Percentiles rank a stretch among this genome's conserved stretches.
These are phyloP conservation scores for Anguilla rostrata DNA, from an alignment of 2,113 vertebrate genomes.

Conservation along the genomic window DNA sequence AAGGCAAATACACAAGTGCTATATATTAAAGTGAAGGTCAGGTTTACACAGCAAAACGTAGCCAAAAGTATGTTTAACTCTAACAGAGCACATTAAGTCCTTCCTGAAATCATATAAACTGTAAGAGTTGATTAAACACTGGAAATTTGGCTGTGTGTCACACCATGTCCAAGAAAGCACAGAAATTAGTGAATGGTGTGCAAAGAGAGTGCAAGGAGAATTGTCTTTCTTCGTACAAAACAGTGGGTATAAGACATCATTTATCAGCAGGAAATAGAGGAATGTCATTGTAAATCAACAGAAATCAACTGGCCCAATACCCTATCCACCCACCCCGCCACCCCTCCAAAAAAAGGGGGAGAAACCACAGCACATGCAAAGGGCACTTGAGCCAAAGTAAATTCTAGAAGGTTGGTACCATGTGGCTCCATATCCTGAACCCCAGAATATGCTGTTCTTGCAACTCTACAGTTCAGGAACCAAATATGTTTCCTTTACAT, in stretches of 20 bases:
- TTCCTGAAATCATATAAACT: too few species aligned
- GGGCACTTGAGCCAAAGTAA: background rate
- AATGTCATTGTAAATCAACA: background rate
- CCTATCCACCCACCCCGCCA: slow-evolving; percentile 15
- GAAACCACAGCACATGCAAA: background rate
- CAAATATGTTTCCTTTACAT: background rate
- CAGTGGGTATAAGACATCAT: background rate
- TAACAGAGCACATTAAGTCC: too few species aligned
- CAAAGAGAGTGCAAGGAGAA: too few species aligned
- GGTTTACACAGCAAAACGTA: too few species aligned
- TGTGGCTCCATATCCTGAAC: slow-evolving; percentile 2
- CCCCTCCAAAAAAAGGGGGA: slow-evolving; percentile 18
- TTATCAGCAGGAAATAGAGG: background rate
- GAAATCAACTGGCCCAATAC: background rate
- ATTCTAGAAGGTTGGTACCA: background rate
- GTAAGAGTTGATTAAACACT: too few species aligned
- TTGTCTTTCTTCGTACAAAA: background rate
- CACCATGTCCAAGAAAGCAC: too few species aligned
- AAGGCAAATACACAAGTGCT: background rate
- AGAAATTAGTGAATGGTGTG: too few species aligned
- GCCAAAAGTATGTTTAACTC: too few species aligned
- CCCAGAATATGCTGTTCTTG: background rate
- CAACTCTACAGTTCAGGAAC: background rate
- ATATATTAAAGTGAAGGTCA: background rate
- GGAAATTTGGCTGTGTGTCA: too few species aligned